phyloP scores from a whole-genome alignment of 2,888 invertebrate genomes.

The Sarcophaga rosellei region DNA sequence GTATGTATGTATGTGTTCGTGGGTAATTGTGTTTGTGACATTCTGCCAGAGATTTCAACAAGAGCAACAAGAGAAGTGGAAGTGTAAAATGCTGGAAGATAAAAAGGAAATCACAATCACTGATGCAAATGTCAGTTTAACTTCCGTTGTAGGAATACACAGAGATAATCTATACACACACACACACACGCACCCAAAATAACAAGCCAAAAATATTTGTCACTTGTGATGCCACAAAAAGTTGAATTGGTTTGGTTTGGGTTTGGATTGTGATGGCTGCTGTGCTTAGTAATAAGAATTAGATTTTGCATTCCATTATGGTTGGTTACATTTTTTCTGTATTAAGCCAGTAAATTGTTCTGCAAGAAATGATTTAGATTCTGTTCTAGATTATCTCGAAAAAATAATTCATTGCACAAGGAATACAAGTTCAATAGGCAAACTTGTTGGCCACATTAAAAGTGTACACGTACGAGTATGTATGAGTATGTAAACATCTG shows the following conservation, averaged over 20 bases:
- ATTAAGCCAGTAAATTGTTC: not conserved
- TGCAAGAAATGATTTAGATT: not conserved
- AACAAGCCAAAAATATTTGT: conserved; percentile 15
- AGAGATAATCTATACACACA: conserved; percentile 6
- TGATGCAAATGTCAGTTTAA: conserved; percentile 67
- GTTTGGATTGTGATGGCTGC: not conserved
- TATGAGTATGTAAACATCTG: too few species aligned
- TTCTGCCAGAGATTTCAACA: conserved; percentile 19
- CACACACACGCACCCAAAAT: conserved; percentile 32
- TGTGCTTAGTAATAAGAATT: conserved; percentile 10
- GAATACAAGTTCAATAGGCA: too few species aligned
- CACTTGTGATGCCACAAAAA: conserved; percentile 21
- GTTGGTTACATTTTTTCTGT: not conserved
- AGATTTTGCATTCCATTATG: conserved; percentile 36
- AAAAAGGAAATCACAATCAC: conserved; percentile 63
- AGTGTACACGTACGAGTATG: too few species aligned
- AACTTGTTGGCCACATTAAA: too few species aligned
- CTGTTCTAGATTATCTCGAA: not conserved
- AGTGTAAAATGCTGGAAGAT: conserved; percentile 28
- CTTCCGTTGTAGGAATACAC: conserved; percentile 46
- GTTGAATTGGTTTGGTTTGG: not conserved
- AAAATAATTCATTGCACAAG: too few species aligned
- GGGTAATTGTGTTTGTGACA: conserved; percentile 9
- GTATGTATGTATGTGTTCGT: too few species aligned
- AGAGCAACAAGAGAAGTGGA: not conserved